A percentile compares a stretch with the other conserved stretches of the same genome.
phyloP scores from a whole-genome alignment of 2,888 invertebrate genomes.

The Drosophila koepferae region DNA sequence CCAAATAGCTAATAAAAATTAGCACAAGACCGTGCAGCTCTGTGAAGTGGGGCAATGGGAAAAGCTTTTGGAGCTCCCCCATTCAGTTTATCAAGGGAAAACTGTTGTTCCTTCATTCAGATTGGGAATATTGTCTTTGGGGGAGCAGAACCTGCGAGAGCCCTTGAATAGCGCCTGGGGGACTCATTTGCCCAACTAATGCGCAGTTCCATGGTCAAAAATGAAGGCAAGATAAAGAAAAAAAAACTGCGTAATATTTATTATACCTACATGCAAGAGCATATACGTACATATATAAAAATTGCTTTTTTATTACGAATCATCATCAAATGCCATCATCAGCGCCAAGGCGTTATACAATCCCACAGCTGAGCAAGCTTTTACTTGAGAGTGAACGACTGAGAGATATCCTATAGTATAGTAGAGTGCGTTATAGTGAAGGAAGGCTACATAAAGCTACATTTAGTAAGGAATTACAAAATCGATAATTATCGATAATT shows the following conservation, averaged over 20 bases:
- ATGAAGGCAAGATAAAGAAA: neutral
- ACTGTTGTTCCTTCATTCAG: neutral
- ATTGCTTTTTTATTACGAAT: slow-evolving; percentile 71
- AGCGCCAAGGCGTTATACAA: slow-evolving; percentile 37
- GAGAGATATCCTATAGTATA: neutral
- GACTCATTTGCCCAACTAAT: slow-evolving; percentile 37
- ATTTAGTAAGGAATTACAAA: too few species aligned
- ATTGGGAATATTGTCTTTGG: neutral
- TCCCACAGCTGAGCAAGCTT: slow-evolving; percentile 4
- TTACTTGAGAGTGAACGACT: neutral
- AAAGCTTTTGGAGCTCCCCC: neutral
- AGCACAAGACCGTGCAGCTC: neutral
- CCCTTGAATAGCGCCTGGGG: slow-evolving; percentile 32
- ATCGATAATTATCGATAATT: slow-evolving; percentile 11
- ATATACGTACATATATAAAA: slow-evolving; percentile 32
- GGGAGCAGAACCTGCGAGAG: neutral
- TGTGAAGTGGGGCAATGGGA: neutral
- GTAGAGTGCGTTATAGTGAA: too few species aligned
- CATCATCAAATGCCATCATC: slow-evolving; percentile 42
- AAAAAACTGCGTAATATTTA: slow-evolving; percentile 43
- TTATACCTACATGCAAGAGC: slow-evolving; percentile 11
- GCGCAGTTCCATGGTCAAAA: slow-evolving; percentile 39
- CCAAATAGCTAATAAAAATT: slow-evolving; percentile 50
- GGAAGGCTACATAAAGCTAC: too few species aligned
- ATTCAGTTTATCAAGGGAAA: slow-evolving; percentile 18